Conservation (phyloP, 2,888 invertebrate species). For the Lysandra coridon region DNA sequence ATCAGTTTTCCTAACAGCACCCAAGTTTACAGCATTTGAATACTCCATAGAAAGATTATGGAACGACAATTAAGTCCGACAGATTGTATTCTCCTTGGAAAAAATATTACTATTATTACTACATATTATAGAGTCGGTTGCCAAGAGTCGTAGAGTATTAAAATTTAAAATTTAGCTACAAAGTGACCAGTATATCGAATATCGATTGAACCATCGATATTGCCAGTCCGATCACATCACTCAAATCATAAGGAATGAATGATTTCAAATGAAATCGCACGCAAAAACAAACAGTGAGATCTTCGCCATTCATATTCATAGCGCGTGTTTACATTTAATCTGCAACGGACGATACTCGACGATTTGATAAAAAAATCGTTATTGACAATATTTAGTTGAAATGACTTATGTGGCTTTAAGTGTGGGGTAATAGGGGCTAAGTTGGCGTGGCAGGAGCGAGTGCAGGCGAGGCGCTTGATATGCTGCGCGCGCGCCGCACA, state of each 20-base stretch:
- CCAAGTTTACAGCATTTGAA: not conserved
- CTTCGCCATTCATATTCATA: slow-evolving; percentile 52
- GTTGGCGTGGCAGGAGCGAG: slow-evolving; percentile 22
- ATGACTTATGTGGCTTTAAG: not conserved
- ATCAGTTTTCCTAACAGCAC: not conserved
- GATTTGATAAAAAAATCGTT: slow-evolving; percentile 47
- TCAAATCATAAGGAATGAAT: slow-evolving; percentile 26
- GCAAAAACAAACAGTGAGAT: slow-evolving; percentile 33
- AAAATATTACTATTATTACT: no score
- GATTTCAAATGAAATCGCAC: slow-evolving; percentile 25
- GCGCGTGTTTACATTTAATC: slow-evolving; percentile 54
- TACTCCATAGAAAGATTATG: not conserved
- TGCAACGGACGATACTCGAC: slow-evolving; percentile 52
- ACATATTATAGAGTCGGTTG: no score
- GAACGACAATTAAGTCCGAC: not conserved
- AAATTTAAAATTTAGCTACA: not conserved
- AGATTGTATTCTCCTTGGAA: not conserved
- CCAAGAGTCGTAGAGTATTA: not conserved
- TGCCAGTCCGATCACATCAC: not conserved
- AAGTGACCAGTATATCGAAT: not conserved
- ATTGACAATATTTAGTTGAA: slow-evolving; percentile 46
- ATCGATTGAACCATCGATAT: slow-evolving; percentile 22
- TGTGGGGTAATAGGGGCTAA: slow-evolving; percentile 34
- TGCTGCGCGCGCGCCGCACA: slow-evolving; percentile 64
- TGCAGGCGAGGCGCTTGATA: slow-evolving; percentile 46